phyloP scores from a whole-genome alignment of 2,113 vertebrate species.

The Isichthys henryi region DNA sequence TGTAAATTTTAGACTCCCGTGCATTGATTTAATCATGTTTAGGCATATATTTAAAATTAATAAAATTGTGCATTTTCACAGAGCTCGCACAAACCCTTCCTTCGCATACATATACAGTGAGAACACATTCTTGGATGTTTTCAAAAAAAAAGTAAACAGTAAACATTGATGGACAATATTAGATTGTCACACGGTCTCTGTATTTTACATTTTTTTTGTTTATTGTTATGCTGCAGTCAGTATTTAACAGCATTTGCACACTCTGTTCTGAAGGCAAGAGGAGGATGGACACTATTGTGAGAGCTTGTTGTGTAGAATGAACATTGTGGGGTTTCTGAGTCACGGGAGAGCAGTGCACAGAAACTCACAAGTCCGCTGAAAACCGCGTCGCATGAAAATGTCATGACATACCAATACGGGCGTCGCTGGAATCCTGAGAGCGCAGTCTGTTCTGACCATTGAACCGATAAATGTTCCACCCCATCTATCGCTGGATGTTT shows the following conservation, averaged over 20 bases:
- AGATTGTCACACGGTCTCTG: neutral
- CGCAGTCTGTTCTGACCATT: neutral
- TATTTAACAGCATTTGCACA: neutral
- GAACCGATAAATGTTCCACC: neutral
- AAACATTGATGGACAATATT: neutral
- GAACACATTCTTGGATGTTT: neutral
- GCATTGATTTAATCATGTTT: neutral
- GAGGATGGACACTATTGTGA: neutral
- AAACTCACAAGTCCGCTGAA: neutral
- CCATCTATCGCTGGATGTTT: neutral
- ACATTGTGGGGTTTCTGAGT: neutral
- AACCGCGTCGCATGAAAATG: neutral
- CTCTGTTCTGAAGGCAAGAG: neutral
- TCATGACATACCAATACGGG: neutral
- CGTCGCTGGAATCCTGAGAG: neutral
- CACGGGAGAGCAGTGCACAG: neutral
- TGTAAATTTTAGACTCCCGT: constrained; percentile 10
- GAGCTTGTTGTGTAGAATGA: neutral
- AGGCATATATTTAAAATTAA: neutral
- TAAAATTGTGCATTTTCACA: neutral
- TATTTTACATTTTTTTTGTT: neutral
- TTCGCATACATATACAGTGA: neutral
- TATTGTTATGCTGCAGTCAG: neutral
- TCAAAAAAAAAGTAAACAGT: neutral
- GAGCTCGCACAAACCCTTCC: neutral